Conservation (phyloP, 2,797 vertebrate species). For the Chromobotia macracanthus region DNA sequence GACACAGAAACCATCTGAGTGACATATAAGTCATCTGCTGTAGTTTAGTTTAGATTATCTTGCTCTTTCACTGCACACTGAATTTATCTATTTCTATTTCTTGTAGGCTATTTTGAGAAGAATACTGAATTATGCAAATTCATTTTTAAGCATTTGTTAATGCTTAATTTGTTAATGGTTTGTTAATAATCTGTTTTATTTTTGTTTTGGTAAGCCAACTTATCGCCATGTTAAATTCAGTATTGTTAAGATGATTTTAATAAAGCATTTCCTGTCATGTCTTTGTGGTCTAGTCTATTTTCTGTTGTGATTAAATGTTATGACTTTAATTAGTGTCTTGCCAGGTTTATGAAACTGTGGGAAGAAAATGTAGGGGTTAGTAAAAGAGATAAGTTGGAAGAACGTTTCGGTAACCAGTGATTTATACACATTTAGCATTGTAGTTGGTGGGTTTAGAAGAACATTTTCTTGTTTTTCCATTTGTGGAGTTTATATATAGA, state of each 20-base stretch:
- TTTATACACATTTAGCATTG: too few relatives aligned
- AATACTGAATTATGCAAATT: conserved; percentile 21
- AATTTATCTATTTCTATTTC: neutral
- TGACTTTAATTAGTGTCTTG: conserved; percentile 39
- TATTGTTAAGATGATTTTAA: conserved; percentile 15
- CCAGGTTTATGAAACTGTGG: too few relatives aligned
- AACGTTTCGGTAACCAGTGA: too few relatives aligned
- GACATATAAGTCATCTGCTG: neutral
- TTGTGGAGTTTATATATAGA: too few relatives aligned
- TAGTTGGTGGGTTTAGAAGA: too few relatives aligned
- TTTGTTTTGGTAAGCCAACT: too few relatives aligned
- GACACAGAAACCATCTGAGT: conserved; percentile 23
- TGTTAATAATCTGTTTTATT: neutral
- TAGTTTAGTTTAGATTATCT: conserved; percentile 11
- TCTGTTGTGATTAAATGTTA: conserved; percentile 43
- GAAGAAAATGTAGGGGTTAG: too few relatives aligned
- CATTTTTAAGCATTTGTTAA: neutral
- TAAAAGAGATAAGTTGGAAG: too few relatives aligned
- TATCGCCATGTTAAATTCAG: neutral
- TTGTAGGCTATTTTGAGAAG: conserved; percentile 8
- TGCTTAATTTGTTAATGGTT: neutral
- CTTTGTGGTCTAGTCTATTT: conserved; percentile 34
- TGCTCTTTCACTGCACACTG: conserved; percentile 1
- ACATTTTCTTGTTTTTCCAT: too few relatives aligned
- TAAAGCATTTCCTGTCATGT: conserved; percentile 44